These are phyloP conservation scores for Mesitornis unicolor DNA, from an alignment of 2,113 vertebrate genomes.

Conservation along the genomic window DNA sequence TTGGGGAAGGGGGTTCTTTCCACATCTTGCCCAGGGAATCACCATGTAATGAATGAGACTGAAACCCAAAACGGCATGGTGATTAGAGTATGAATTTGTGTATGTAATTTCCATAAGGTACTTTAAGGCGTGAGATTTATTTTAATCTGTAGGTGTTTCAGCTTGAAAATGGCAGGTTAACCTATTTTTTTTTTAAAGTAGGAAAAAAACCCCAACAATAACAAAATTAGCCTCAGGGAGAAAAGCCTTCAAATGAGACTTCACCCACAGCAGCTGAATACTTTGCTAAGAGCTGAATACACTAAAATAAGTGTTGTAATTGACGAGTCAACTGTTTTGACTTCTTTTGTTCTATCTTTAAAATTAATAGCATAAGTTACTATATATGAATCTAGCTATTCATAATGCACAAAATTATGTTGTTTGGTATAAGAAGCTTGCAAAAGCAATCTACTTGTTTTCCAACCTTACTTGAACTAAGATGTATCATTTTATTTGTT, in stretches of 20 bases:
- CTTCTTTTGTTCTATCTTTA: background rate
- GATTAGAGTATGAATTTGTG: background rate
- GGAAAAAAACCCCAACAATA: background rate
- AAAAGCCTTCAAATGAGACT: background rate
- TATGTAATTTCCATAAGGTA: background rate
- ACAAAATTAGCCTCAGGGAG: background rate
- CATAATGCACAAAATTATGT: background rate
- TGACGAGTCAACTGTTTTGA: background rate
- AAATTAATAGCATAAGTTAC: background rate
- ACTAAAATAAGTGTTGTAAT: background rate
- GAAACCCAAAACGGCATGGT: background rate
- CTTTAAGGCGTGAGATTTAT: background rate
- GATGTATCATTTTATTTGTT: background rate
- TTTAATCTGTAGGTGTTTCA: background rate
- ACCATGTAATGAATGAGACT: background rate
- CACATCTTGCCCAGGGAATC: background rate
- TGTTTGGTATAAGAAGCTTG: background rate
- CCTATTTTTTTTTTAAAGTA: no score
- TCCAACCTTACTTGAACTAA: background rate
- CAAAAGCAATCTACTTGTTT: background rate
- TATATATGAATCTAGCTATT: background rate
- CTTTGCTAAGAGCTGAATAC: background rate
- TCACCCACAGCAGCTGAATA: background rate
- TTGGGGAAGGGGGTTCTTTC: background rate
- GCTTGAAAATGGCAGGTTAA: background rate